These are phyloP conservation scores for Columba janthina DNA, from an alignment of 2,113 vertebrate species.

Conservation along the genomic window DNA sequence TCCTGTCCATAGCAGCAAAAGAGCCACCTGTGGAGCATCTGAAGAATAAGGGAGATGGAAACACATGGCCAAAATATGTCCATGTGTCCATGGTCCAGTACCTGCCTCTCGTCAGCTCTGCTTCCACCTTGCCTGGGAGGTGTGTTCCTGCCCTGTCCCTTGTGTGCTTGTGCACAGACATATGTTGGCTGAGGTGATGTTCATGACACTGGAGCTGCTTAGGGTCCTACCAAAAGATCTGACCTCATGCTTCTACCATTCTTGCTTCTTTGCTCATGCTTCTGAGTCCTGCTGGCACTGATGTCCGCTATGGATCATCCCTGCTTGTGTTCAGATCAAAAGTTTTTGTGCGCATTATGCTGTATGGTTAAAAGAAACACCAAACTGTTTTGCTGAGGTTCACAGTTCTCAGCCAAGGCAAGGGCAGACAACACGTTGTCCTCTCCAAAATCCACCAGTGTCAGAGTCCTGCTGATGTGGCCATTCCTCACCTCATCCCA, in stretches of 20 bases:
- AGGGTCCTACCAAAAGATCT: neutral
- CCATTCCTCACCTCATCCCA: neutral
- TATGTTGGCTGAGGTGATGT: neutral
- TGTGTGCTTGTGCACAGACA: neutral
- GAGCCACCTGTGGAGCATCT: neutral
- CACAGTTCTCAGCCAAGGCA: neutral
- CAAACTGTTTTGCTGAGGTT: neutral
- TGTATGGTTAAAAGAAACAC: fast-evolving
- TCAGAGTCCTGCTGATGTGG: neutral
- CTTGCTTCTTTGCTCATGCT: neutral
- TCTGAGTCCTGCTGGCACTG: neutral
- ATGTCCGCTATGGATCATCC: neutral
- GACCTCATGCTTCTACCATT: fast-evolving
- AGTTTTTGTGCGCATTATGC: neutral
- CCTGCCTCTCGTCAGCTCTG: neutral
- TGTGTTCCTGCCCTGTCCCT: neutral
- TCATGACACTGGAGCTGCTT: neutral
- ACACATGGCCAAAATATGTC: neutral
- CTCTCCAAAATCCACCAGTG: neutral
- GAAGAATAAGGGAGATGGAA: neutral
- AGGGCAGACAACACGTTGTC: neutral
- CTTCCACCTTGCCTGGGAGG: neutral
- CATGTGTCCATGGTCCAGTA: too few relatives aligned
- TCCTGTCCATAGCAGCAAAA: neutral
- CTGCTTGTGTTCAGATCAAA: neutral